These are phyloP conservation scores for Hesperia comma DNA, from an alignment of 2,888 invertebrate species.

Conservation along the genomic window DNA sequence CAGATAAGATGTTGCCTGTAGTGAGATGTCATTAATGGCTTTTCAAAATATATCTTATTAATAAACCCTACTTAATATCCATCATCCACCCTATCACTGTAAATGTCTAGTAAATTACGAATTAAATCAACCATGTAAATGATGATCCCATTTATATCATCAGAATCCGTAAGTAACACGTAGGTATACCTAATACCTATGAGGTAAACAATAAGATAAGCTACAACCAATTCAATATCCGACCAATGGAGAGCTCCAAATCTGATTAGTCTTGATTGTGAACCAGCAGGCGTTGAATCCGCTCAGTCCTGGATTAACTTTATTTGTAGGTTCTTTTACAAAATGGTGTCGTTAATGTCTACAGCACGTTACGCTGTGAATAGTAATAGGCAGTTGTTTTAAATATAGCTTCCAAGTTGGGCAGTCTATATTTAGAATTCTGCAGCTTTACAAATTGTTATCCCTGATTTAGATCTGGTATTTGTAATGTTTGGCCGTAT, in stretches of 20 bases:
- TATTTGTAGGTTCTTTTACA: neutral
- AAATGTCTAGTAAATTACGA: too few species aligned
- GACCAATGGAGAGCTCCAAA: neutral
- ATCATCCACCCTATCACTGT: too few species aligned
- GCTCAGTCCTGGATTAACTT: neutral
- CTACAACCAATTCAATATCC: neutral
- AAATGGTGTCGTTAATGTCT: conserved; percentile 2
- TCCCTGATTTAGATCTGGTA: too few species aligned
- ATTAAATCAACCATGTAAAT: too few species aligned
- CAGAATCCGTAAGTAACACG: too few species aligned
- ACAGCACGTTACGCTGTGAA: neutral
- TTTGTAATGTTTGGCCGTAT: too few species aligned
- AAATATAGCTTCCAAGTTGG: neutral
- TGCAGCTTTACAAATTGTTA: too few species aligned
- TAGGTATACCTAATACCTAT: neutral
- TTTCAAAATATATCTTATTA: too few species aligned
- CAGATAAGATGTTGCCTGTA: too few species aligned
- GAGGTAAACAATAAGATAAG: neutral
- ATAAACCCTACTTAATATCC: too few species aligned
- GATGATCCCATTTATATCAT: too few species aligned
- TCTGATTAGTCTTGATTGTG: conserved; percentile 8
- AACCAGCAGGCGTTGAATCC: conserved; percentile 5
- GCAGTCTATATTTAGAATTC: neutral
- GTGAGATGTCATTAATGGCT: too few species aligned
- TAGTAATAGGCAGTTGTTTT: neutral